Evolutionary conservation across 1,140 invertebrate species (phyloP).

Genomic region (Drosophila tani): DNA sequence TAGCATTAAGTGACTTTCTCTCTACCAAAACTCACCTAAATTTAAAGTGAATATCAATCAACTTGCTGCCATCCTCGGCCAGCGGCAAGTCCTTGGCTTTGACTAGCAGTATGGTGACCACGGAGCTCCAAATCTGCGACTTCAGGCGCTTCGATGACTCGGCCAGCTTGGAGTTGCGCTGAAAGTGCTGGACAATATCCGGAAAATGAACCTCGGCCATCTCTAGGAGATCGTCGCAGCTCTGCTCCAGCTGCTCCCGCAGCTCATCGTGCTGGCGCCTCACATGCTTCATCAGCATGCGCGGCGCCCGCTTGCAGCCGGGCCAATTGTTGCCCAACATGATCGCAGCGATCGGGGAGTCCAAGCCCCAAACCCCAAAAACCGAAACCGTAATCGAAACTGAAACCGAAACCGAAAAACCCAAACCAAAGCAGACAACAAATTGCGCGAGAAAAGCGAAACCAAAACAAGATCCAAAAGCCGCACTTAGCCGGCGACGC

Average conservation of each 20-base stretch:
- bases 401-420: neutral
- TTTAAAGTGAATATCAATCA: constrained; percentile 98
- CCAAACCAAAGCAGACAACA: neutral
- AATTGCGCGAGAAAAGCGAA: constrained; percentile 5
- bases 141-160: constrained; percentile 93
- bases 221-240: constrained; percentile 69
- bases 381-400: neutral
- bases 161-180: constrained; percentile 90
- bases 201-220: constrained; percentile 47
- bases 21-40: constrained; percentile 89
- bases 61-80: constrained; percentile 94
- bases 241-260: constrained; percentile 63
- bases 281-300: constrained; percentile 71
- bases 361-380: neutral
- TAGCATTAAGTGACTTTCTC: too few relatives aligned
- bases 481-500: constrained; percentile 30
- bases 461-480: constrained; percentile 17
- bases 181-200: constrained; percentile 89
- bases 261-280: constrained; percentile 57
- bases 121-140: constrained; percentile 97
- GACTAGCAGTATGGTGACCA: constrained; percentile 97
- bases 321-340: constrained; percentile 59
- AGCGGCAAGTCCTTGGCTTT: constrained; percentile 96
- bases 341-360: constrained; percentile 9
- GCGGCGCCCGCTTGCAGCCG: constrained; percentile 46